phyloP scores from a whole-genome alignment of 2,888 invertebrate species.

The Leptinotarsa tumamoca region DNA sequence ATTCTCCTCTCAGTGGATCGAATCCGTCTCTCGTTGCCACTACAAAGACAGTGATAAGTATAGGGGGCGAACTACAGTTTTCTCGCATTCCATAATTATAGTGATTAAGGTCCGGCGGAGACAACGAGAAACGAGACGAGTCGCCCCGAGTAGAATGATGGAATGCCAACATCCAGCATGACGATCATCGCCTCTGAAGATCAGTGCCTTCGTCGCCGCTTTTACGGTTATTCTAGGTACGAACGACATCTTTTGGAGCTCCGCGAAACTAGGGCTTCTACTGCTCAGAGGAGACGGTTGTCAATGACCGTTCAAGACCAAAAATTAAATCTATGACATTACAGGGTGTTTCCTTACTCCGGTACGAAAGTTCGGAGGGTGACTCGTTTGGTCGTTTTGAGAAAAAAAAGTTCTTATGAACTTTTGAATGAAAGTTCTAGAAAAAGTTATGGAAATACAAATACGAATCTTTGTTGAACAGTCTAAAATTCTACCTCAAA shows the following conservation, averaged over 20 bases:
- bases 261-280: not conserved
- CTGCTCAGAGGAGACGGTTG: not conserved
- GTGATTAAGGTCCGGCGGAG: constrained; percentile 46
- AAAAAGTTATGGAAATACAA: no score
- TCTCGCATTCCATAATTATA: constrained; percentile 53
- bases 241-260: not conserved
- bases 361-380: no score
- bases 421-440: no score
- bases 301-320: not conserved
- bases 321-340: no score
- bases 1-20: constrained; percentile 18
- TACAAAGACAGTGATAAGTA: constrained; percentile 51
- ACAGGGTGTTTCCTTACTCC: no score
- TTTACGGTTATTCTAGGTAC: not conserved
- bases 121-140: constrained; percentile 36
- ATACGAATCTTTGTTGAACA: no score
- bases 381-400: no score
- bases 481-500: no score
- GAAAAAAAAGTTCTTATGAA: no score
- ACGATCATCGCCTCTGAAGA: constrained; percentile 13
- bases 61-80: constrained; percentile 51
- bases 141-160: constrained; percentile 24
- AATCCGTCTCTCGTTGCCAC: constrained; percentile 30
- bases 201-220: not conserved
- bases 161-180: constrained; percentile 20